Evolutionary conservation across 2,113 vertebrate genomes (phyloP), one percentile per base, ranked within the genome.

Genomic region (Thymallus thymallus): DNA sequence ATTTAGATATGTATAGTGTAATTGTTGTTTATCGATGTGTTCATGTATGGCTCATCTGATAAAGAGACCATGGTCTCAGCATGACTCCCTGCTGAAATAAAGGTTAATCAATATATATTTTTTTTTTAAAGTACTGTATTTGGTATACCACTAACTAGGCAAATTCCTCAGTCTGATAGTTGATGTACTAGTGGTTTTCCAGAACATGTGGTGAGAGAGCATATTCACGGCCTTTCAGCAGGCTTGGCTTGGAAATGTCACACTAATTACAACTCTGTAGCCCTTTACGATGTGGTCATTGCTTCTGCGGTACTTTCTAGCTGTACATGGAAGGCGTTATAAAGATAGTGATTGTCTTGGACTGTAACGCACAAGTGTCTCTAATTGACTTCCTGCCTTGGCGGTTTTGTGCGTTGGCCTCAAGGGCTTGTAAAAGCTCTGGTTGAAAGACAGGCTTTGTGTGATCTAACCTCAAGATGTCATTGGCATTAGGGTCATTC

Each of bases 341-440:
- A 64, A 13, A 64, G 62, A 64, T 64, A 14, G 13, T 4, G 13
- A 64, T 64, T 64, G 62, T 64, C 14, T 29, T 29, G 23, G 22
- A 64, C 23, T 29, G 9, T 41, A 41, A 41, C 35, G 7, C 35
- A 41, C 35, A 41, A 41, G 35, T 41, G 35, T 41, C 35, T 24
- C 62, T 64, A 64, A 64, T 64, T 64, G 62, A 64, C 62, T 64
- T 64, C 62, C 62, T 30, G 62, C 26, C 62, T 64, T 51, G 48
- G 48, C 16, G 16, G 62, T 64, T 24, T 16, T 24, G 24, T 64
- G 6, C 22, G 23, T 30, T 24, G 23, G 24, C 62, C 26, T 29
- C 5, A 2, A 29, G 12, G 62, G 16, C 24, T 29, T 13, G 62
- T 13, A 23, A 29, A 64, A 64, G 62, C 24, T 4, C 3, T 22